A percentile compares a stretch with the other conserved stretches of the same genome.
Conservation (phyloP, 2,797 vertebrate species). For the Channallabes apus region DNA sequence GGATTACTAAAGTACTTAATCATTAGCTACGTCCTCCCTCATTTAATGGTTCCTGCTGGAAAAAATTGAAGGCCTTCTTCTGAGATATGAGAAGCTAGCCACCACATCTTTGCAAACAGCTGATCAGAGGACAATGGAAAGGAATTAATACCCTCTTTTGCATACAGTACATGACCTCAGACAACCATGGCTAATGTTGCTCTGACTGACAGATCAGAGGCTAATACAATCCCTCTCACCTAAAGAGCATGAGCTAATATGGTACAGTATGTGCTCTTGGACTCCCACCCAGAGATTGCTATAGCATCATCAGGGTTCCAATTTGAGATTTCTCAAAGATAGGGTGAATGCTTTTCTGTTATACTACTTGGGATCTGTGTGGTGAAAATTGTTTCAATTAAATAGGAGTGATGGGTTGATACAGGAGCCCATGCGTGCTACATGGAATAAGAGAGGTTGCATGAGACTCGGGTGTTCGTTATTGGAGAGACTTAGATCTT, state of each 20-base stretch:
- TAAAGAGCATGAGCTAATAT: not conserved
- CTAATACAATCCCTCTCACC: not conserved
- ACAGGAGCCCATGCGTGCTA: conserved; percentile 36
- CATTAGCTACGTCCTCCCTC: not conserved
- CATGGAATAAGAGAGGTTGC: conserved; percentile 60
- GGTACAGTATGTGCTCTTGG: not conserved
- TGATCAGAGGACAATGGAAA: not conserved
- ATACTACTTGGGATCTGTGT: conserved; percentile 12
- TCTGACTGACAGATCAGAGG: not conserved
- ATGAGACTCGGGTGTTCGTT: conserved; percentile 68
- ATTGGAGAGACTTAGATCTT: conserved; percentile 65
- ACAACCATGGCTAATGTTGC: not conserved
- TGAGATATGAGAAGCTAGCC: not conserved
- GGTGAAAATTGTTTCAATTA: conserved; percentile 74
- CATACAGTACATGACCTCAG: not conserved
- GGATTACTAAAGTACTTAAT: not conserved
- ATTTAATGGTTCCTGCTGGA: too few relatives aligned
- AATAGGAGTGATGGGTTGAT: conserved; percentile 66
- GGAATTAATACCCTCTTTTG: not conserved
- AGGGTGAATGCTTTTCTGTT: not conserved
- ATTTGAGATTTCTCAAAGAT: conserved; percentile 35
- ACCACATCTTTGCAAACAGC: not conserved
- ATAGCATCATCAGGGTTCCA: not conserved
- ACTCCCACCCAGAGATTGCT: not conserved
- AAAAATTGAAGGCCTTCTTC: not conserved